Evolutionary conservation across 2,113 vertebrate species (phyloP).

Genomic region (Podarcis muralis): DNA sequence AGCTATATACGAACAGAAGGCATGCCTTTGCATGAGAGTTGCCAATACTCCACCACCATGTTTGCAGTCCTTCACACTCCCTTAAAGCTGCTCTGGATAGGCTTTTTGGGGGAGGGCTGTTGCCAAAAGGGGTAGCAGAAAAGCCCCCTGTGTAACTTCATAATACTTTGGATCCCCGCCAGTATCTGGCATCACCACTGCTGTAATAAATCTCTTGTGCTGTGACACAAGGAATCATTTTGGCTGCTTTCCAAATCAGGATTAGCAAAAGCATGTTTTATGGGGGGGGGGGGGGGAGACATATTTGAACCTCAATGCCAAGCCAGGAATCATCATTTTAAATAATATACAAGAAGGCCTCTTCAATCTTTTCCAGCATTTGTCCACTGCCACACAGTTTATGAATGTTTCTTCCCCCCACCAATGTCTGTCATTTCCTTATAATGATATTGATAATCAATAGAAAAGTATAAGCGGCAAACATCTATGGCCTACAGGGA

Average conservation of each 20-base stretch:
- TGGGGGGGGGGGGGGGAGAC: neutral
- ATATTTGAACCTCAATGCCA: constrained; percentile 15
- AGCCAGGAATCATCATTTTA: neutral
- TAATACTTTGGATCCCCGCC: neutral
- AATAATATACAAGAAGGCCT: neutral
- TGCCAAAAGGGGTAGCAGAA: neutral
- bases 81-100: neutral
- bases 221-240: neutral
- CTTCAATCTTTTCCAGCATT: neutral
- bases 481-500: constrained; percentile 33
- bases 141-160: neutral
- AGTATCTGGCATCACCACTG: neutral
- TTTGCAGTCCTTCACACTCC: neutral
- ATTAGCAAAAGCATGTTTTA: neutral
- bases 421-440: constrained; percentile 22
- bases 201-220: constrained; percentile 8
- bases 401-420: neutral
- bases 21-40: neutral
- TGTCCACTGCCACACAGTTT: neutral
- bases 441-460: constrained; percentile 21
- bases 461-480: constrained; percentile 41
- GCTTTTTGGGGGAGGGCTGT: neutral
- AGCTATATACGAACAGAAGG: neutral
- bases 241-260: constrained; percentile 10
- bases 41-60: neutral